Conservation (phyloP, 1,140 invertebrate species). For the Venustaconcha ellipsiformis region DNA sequence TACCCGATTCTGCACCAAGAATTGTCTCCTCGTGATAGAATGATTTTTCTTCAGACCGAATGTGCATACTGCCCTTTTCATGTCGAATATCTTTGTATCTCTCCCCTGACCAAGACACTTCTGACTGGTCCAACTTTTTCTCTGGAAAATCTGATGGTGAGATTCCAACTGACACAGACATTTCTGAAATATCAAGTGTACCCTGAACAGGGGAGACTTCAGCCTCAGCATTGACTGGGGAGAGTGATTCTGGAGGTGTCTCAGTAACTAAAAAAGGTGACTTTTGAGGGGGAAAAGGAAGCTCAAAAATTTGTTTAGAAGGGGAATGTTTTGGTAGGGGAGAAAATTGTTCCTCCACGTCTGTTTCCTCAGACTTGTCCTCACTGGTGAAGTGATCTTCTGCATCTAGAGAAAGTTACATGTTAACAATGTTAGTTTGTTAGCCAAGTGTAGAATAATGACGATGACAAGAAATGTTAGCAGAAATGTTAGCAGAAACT, state of each 20-base stretch:
- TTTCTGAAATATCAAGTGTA: conserved; percentile 27
- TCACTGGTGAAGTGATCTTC: conserved; percentile 38
- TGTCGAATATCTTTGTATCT: too few species aligned
- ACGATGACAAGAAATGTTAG: too few species aligned
- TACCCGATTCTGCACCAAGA: too few species aligned
- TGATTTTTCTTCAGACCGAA: too few species aligned
- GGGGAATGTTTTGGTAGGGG: conserved; percentile 48
- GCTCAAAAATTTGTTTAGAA: conserved; percentile 42
- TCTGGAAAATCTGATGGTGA: conserved; percentile 52
- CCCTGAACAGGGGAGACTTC: conserved; percentile 41
- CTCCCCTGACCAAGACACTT: too few species aligned
- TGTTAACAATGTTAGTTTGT: too few species aligned
- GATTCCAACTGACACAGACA: conserved; percentile 47
- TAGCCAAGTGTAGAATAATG: too few species aligned
- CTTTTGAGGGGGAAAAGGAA: conserved; percentile 29
- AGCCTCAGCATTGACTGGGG: conserved; percentile 34
- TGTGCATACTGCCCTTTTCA: too few species aligned
- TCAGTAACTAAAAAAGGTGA: conserved; percentile 47
- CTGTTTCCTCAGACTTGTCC: conserved; percentile 57
- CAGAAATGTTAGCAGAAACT: too few species aligned
- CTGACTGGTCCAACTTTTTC: background rate
- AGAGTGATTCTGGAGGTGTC: conserved; percentile 45
- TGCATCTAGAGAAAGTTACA: conserved; percentile 12
- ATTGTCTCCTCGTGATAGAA: too few species aligned
- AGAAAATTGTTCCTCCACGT: conserved; percentile 63